phyloP scores from a whole-genome alignment of 2,888 invertebrate species.

The Biston stratarius region DNA sequence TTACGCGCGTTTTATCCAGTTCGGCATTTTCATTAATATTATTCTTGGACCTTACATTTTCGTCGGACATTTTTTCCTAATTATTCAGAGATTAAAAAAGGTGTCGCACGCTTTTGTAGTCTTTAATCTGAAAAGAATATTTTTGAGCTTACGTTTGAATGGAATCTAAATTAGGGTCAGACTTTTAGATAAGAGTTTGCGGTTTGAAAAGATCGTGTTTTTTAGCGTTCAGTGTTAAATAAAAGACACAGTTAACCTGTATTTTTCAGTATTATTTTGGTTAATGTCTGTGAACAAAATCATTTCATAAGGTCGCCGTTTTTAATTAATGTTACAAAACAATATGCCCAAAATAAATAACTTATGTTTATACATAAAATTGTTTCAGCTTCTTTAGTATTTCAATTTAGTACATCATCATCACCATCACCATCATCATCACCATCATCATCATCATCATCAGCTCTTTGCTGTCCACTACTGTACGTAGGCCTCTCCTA shows the following conservation, averaged over 20 bases:
- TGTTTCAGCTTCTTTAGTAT: no score
- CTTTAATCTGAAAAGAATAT: slow-evolving; percentile 46
- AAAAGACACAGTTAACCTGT: neutral
- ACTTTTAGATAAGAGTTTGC: slow-evolving; percentile 37
- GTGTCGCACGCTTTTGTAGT: slow-evolving; percentile 41
- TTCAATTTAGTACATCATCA: no score
- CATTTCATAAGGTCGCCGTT: neutral
- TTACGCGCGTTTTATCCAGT: slow-evolving; percentile 47
- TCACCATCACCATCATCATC: no score
- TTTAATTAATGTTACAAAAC: no score
- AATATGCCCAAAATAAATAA: no score
- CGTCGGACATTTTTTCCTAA: slow-evolving; percentile 51
- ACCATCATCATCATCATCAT: no score
- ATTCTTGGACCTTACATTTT: slow-evolving; percentile 45
- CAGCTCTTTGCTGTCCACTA: no score
- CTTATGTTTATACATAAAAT: no score
- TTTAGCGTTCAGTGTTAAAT: neutral
- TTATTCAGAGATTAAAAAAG: slow-evolving; percentile 54
- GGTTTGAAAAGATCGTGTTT: slow-evolving; percentile 14
- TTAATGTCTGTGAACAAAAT: neutral
- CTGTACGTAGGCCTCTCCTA: no score
- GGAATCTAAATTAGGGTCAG: slow-evolving; percentile 44
- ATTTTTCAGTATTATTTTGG: neutral
- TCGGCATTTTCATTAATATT: slow-evolving; percentile 64
- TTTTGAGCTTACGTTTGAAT: slow-evolving; percentile 36